Conservation (phyloP, 1,140 invertebrate genomes). For the Dendroctonus ponderosae region DNA sequence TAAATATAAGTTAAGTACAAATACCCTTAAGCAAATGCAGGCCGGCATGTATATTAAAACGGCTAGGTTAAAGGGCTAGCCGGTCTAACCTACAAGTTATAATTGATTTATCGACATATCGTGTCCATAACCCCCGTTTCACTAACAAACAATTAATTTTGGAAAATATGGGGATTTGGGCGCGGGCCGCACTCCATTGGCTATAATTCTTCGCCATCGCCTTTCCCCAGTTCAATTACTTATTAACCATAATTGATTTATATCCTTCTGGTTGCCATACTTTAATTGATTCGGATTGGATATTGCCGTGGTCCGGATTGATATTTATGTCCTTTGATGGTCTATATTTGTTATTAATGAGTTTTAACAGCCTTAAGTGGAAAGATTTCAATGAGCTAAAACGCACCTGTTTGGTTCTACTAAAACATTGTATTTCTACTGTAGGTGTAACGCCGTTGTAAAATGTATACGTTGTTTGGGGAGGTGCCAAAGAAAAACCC, state of each 20-base stretch:
- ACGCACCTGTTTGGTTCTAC: too few species aligned
- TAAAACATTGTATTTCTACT: too few species aligned
- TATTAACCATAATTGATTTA: constrained; percentile 35
- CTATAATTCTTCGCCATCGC: constrained; percentile 31
- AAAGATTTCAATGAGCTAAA: neutral
- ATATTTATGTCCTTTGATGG: constrained; percentile 22
- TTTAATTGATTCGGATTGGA: constrained; percentile 31
- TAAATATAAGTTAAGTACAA: too few species aligned
- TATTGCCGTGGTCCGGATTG: constrained; percentile 15
- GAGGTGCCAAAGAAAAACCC: too few species aligned
- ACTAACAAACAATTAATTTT: constrained; percentile 28
- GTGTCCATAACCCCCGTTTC: constrained; percentile 22
- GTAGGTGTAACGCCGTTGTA: too few species aligned
- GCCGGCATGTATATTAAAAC: too few species aligned
- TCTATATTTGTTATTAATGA: neutral
- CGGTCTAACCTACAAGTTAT: constrained; percentile 5
- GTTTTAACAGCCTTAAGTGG: neutral
- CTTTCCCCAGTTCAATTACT: constrained; percentile 31
- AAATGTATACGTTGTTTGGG: too few species aligned
- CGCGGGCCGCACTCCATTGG: constrained; percentile 20
- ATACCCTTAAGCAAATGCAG: too few species aligned
- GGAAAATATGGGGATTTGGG: constrained; percentile 29
- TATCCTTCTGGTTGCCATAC: constrained; percentile 22
- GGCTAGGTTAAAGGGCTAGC: constrained; percentile 13
- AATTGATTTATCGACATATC: constrained; percentile 30